A percentile compares a stretch with the other conserved stretches of the same genome.
These are phyloP conservation scores for Halcyon badia DNA, from an alignment of 2,797 vertebrate species.

Conservation along the genomic window DNA sequence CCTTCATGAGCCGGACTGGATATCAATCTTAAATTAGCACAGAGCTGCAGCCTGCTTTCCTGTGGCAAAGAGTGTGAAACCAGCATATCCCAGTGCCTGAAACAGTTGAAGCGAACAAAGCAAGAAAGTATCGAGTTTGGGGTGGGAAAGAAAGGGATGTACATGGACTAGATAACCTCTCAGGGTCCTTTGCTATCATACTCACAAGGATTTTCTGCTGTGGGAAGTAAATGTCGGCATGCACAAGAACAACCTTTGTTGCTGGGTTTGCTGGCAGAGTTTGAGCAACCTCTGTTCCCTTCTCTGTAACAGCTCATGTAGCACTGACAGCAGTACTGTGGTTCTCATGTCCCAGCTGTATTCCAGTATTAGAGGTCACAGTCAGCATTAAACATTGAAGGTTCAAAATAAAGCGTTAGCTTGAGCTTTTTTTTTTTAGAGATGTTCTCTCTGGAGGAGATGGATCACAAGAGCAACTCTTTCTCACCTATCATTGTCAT, in stretches of 20 bases:
- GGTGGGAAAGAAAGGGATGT: neutral
- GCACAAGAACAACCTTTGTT: neutral
- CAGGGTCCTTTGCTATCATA: neutral
- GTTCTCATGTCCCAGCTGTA: constrained; percentile 59
- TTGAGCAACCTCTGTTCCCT: neutral
- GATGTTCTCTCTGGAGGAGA: neutral
- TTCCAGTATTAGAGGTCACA: neutral
- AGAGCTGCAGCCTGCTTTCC: neutral
- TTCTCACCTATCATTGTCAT: fast-evolving
- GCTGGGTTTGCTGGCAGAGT: constrained; percentile 15
- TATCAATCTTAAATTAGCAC: neutral
- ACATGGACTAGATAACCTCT: neutral
- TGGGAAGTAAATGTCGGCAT: neutral
- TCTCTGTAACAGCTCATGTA: constrained; percentile 50
- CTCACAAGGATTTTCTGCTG: neutral
- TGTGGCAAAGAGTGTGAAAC: neutral
- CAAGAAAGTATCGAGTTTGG: neutral
- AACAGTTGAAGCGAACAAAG: neutral
- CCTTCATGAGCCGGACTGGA: neutral
- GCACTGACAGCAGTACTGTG: constrained; percentile 39
- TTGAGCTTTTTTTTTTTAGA: neutral
- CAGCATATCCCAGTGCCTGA: neutral
- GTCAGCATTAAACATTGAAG: neutral
- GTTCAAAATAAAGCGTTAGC: neutral
- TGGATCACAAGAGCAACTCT: neutral